These are phyloP conservation scores for Phalacrocorax brasilianus DNA, from an alignment of 2,113 vertebrate genomes.

Conservation along the genomic window DNA sequence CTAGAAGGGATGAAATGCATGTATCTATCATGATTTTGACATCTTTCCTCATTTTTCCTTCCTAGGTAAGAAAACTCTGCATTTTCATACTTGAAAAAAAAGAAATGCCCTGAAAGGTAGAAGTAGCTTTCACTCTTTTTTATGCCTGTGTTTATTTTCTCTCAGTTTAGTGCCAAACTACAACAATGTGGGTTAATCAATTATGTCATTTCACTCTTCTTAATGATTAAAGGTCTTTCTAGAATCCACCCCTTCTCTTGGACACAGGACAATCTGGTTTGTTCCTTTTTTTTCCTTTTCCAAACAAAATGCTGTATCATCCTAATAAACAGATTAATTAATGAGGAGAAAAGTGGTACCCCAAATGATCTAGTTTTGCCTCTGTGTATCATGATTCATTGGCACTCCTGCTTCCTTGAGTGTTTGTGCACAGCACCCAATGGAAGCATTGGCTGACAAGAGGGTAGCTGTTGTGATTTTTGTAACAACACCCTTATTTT, in stretches of 20 bases:
- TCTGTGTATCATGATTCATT: not conserved
- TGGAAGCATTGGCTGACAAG: not conserved
- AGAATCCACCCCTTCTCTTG: not conserved
- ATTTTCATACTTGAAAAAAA: not conserved
- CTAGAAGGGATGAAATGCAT: not conserved
- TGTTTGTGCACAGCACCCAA: not conserved
- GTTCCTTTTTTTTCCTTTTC: not conserved
- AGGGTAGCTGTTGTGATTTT: not conserved
- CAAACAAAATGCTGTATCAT: not conserved
- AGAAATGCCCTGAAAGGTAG: not conserved
- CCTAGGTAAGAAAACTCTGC: not conserved
- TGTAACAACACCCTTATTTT: not conserved
- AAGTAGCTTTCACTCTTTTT: not conserved
- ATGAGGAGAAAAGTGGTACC: not conserved
- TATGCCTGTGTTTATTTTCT: not conserved
- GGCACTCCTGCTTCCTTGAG: not conserved
- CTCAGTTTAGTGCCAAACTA: not conserved
- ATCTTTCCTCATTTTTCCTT: not conserved
- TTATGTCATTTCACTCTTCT: not conserved
- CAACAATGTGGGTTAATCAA: not conserved
- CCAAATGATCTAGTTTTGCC: not conserved
- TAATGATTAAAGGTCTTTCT: not conserved
- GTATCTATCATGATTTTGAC: not conserved
- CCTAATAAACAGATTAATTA: not conserved
- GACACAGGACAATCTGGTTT: not conserved